A percentile compares a stretch with the other conserved stretches of the same genome.
Conservation (phyloP, 1,140 invertebrate species). For the Drosophila bocki region DNA sequence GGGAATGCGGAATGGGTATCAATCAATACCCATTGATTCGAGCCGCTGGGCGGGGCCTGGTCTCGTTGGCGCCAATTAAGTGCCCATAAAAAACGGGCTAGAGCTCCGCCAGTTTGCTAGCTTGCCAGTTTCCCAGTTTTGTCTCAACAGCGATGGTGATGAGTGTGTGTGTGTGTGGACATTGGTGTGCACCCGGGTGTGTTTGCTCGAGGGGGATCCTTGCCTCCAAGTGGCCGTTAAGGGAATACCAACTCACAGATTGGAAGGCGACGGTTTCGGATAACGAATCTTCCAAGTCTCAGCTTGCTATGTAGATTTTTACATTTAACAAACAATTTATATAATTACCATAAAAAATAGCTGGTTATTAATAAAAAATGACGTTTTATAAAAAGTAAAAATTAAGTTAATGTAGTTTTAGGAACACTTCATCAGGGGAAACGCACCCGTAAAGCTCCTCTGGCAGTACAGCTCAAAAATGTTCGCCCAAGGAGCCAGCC, state of each 20-base stretch:
- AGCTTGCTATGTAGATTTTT: too few species aligned
- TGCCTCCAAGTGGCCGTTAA: slow-evolving; percentile 48
- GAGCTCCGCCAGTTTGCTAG: slow-evolving; percentile 33
- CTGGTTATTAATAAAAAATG: neutral
- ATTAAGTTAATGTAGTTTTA: neutral
- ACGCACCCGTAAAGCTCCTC: slow-evolving; percentile 17
- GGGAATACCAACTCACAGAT: slow-evolving; percentile 41
- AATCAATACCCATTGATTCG: slow-evolving; percentile 68
- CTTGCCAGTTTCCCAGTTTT: slow-evolving; percentile 43
- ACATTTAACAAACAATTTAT: neutral
- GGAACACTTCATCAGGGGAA: slow-evolving; percentile 23
- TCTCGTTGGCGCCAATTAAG: slow-evolving; percentile 73
- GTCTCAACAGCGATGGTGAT: slow-evolving; percentile 40
- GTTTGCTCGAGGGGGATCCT: neutral
- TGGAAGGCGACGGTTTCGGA: neutral
- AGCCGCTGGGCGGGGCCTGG: slow-evolving; percentile 55
- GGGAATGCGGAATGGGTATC: slow-evolving; percentile 52
- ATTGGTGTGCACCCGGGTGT: slow-evolving; percentile 8
- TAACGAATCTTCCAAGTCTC: neutral
- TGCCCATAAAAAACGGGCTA: slow-evolving; percentile 65
- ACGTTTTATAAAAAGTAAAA: too few species aligned
- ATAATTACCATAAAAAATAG: neutral
- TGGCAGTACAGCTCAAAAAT: slow-evolving; percentile 43
- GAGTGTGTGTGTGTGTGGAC: neutral
- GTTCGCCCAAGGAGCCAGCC: slow-evolving; percentile 41